These are phyloP conservation scores for Panopea generosa DNA, from an alignment of 2,888 invertebrate species.

Conservation along the genomic window DNA sequence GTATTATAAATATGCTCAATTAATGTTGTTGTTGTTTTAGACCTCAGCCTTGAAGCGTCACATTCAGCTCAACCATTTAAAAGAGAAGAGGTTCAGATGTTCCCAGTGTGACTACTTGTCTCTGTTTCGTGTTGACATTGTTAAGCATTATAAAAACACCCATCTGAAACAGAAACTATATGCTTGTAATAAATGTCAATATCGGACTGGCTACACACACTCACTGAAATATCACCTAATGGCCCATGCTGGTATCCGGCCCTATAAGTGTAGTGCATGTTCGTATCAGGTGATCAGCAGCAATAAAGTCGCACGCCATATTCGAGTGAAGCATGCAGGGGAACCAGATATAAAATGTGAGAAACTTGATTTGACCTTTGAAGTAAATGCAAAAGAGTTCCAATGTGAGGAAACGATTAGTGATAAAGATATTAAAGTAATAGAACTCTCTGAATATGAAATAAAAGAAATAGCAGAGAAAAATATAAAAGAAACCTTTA, in stretches of 20 bases:
- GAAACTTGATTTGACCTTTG: conserved; percentile 50
- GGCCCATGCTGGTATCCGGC: conserved; percentile 53
- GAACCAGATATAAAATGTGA: conserved; percentile 34
- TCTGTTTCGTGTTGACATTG: conserved; percentile 34
- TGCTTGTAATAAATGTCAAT: conserved; percentile 60
- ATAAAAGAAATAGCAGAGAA: conserved; percentile 28
- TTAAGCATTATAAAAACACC: conserved; percentile 44
- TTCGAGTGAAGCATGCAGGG: conserved; percentile 37
- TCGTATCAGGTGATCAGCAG: conserved; percentile 40
- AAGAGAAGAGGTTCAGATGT: conserved; percentile 51
- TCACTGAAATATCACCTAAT: conserved; percentile 52
- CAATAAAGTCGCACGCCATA: conserved; percentile 47
- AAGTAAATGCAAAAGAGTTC: conserved; percentile 54
- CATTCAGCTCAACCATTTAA: conserved; percentile 32
- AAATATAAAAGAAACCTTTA: conserved; percentile 2
- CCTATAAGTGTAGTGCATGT: conserved; percentile 54
- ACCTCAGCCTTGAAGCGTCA: conserved; percentile 42
- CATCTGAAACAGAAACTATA: conserved; percentile 56
- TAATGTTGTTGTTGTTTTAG: no score
- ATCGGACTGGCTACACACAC: conserved; percentile 53
- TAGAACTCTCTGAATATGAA: conserved; percentile 40
- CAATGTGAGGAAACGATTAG: conserved; percentile 38
- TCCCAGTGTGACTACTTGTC: conserved; percentile 47
- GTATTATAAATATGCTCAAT: no score
- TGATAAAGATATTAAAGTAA: conserved; percentile 51